phyloP scores from a whole-genome alignment of 2,888 invertebrate species.

The Nymphalis c-album region DNA sequence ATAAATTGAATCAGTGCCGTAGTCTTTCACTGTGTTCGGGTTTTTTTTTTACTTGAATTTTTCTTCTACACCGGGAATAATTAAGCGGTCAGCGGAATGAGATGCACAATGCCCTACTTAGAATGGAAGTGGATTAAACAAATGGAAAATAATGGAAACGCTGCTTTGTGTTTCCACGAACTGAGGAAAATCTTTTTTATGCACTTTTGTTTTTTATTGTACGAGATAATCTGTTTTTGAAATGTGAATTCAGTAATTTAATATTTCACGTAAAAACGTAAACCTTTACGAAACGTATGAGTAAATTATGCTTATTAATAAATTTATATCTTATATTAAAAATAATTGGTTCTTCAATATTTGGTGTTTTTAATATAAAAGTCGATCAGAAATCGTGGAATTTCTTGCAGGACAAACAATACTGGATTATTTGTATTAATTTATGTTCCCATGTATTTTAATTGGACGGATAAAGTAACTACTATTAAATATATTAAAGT shows the following conservation, averaged over 20 bases:
- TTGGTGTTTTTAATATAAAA: too few species aligned
- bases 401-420: too few species aligned
- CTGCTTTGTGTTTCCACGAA: not conserved
- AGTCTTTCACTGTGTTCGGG: not conserved
- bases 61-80: constrained; percentile 19
- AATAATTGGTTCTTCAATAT: too few species aligned
- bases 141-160: constrained; percentile 24
- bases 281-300: too few species aligned
- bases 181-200: not conserved
- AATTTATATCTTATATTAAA: too few species aligned
- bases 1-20: not conserved
- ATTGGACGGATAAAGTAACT: too few species aligned
- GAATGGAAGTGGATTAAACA: constrained; percentile 26
- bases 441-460: too few species aligned
- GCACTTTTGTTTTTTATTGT: not conserved
- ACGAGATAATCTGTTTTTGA: not conserved
- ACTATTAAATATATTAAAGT: too few species aligned
- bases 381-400: too few species aligned
- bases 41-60: not conserved
- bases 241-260: not conserved
- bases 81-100: constrained; percentile 24
- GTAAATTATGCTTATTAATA: too few species aligned
- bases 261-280: not conserved
- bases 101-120: constrained; percentile 22
- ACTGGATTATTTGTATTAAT: too few species aligned